Evolutionary conservation across 2,113 vertebrate genomes (phyloP).

Genomic region (Romanogobio albipinnatus): DNA sequence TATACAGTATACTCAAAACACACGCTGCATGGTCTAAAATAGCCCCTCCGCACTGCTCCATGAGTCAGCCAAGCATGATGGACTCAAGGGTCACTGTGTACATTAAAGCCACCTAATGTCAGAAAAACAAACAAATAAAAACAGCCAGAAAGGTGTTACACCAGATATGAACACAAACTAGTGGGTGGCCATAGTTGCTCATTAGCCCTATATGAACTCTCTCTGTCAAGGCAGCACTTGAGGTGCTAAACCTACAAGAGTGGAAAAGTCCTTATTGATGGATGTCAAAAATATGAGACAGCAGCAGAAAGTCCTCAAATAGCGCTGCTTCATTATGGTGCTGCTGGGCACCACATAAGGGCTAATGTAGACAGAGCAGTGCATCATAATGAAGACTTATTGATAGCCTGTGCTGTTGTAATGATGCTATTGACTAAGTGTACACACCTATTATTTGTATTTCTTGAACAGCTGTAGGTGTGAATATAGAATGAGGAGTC

Average conservation of each 20-base stretch:
- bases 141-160: conserved; percentile 53
- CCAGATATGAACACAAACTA: conserved; percentile 59
- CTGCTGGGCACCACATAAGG: conserved; percentile 65
- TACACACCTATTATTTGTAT: conserved; percentile 73
- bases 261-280: conserved; percentile 73
- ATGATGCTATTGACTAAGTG: conserved; percentile 74
- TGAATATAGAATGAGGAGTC: conserved; percentile 65
- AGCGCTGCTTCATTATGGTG: conserved; percentile 58
- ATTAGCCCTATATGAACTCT: conserved; percentile 59
- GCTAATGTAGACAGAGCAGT: conserved; percentile 71
- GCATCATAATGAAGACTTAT: conserved; percentile 77
- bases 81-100: conserved; percentile 52
- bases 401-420: conserved; percentile 68
- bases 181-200: conserved; percentile 66
- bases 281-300: conserved; percentile 72
- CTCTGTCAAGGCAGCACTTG: conserved; percentile 39
- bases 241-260: conserved; percentile 59
- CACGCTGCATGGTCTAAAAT: not conserved
- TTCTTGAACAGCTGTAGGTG: conserved; percentile 68
- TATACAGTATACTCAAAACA: not conserved
- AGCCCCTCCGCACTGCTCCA: conserved; percentile 35
- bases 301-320: conserved; percentile 64
- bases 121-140: conserved; percentile 47
- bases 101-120: conserved; percentile 56
- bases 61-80: conserved; percentile 34